Evolutionary conservation across 2,888 invertebrate genomes (phyloP), one percentile per base, ranked within the genome.

Genomic region (Parasteatoda lunata): DNA sequence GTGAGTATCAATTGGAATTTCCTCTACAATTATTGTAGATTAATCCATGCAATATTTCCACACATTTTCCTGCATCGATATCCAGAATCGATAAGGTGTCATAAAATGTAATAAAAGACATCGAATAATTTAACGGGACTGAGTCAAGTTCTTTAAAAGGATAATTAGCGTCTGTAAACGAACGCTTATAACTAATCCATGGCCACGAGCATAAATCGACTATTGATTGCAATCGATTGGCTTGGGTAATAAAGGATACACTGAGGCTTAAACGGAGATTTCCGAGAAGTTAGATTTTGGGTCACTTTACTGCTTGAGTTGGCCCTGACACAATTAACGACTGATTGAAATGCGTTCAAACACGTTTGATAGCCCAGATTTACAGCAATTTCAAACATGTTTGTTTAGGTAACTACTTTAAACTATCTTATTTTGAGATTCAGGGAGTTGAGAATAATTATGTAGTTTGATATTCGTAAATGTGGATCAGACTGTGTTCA

Each of bases 201-300:
- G 71, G 64, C n/a, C 45, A 64, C 5, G 47, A 70, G 76, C 82
- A 82, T 76, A 82, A 82, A 82, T 82, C 82, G 76, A 82, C 76
- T 70, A 76, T 82, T 82, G 82, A 82, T 82, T 82, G 69, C 65
- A 76, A 82, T 82, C 76, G 82, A 82, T 82, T 82, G 52, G 76
- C 47, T 49, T 76, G 76, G 76, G 82, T 76, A 82, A 76, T 82
- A 82, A 82, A 82, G 82, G 75, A 76, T 64, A 51, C 72, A 73
- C 65, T 7, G 51, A 51, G 73, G 80, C 80, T 80, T 73, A 52
- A 73, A 80, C 70, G 71, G 72, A 72, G 80, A 80, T 80, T 65
- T 30, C 73, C 66, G 73, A 30, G 51, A 71, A 65, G 48, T 48
- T 13, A 76, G 76, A 66, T 64, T 70, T 64, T 68, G 52, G 75